These are phyloP conservation scores for Micromesistius poutassou DNA, from an alignment of 2,797 vertebrate genomes.

Conservation along the genomic window DNA sequence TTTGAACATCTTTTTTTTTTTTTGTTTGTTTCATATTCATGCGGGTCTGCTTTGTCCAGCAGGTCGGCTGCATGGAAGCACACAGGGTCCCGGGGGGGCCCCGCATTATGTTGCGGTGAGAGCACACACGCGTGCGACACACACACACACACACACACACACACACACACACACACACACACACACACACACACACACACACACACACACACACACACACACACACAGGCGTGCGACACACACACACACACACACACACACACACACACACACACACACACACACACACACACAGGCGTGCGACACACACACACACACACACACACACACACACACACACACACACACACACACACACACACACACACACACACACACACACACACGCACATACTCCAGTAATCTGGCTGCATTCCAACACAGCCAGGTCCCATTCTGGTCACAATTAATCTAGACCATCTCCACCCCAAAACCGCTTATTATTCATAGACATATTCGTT, in stretches of 20 bases:
- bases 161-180: no score
- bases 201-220: slow-evolving; percentile 1
- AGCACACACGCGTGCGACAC: neutral
- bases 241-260: no score
- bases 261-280: no score
- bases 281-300: no score
- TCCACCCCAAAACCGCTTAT: slow-evolving; percentile 1
- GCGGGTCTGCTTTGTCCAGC: slow-evolving; percentile 46
- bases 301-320: no score
- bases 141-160: no score
- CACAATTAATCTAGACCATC: slow-evolving; percentile 14
- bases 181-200: neutral
- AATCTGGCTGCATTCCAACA: slow-evolving; percentile 68
- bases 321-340: no score
- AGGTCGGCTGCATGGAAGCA: slow-evolving; percentile 44
- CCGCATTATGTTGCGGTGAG: slow-evolving; percentile 51
- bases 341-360: neutral
- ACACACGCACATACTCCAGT: slow-evolving; percentile 11
- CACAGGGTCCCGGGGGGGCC: slow-evolving; percentile 56
- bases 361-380: slow-evolving; percentile 11
- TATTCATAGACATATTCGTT: neutral
- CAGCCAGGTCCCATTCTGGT: slow-evolving; percentile 34
- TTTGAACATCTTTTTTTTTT: neutral
- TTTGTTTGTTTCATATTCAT: slow-evolving; percentile 33
- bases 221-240: no score